phyloP scores from a whole-genome alignment of 2,113 vertebrate genomes.

The Lipophrys pholis region DNA sequence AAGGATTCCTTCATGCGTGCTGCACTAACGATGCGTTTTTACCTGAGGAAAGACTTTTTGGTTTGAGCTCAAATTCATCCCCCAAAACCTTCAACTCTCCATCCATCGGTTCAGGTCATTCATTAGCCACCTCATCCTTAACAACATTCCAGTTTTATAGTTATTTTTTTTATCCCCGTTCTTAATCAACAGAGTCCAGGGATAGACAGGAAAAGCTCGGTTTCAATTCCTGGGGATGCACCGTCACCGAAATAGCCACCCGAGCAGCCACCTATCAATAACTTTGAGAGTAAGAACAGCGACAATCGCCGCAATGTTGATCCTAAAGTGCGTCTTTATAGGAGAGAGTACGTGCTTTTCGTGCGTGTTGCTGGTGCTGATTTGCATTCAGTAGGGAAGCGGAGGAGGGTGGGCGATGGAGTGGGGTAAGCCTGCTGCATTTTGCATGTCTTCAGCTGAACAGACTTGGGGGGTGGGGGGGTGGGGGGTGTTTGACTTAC shows the following conservation, averaged over 20 bases:
- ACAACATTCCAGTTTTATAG: conserved; percentile 7
- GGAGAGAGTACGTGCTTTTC: conserved; percentile 20
- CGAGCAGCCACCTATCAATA: conserved; percentile 52
- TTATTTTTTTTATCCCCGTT: neutral
- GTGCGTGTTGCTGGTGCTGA: conserved; percentile 54
- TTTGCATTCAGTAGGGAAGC: conserved; percentile 68
- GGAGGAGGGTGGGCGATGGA: conserved; percentile 45
- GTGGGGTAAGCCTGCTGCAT: conserved; percentile 66
- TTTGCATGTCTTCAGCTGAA: conserved; percentile 59
- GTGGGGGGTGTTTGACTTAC: conserved; percentile 82
- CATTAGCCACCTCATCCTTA: conserved; percentile 19
- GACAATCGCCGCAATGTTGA: conserved; percentile 35
- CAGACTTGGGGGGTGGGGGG: neutral
- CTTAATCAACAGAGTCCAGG: conserved; percentile 24
- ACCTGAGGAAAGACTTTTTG: neutral
- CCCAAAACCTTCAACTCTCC: neutral
- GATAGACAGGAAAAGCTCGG: conserved; percentile 13
- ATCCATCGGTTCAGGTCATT: conserved; percentile 1
- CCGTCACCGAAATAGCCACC: conserved; percentile 48
- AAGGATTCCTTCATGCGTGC: conserved; percentile 29
- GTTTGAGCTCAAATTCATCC: neutral
- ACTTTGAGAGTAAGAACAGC: conserved; percentile 57
- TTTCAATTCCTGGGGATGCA: conserved; percentile 34
- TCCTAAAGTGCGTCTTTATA: conserved; percentile 60
- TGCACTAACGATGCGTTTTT: neutral